A percentile compares a stretch with the other conserved stretches of the same genome.
Conservation (phyloP, 2,113 vertebrate genomes). For the Elachura formosa region DNA sequence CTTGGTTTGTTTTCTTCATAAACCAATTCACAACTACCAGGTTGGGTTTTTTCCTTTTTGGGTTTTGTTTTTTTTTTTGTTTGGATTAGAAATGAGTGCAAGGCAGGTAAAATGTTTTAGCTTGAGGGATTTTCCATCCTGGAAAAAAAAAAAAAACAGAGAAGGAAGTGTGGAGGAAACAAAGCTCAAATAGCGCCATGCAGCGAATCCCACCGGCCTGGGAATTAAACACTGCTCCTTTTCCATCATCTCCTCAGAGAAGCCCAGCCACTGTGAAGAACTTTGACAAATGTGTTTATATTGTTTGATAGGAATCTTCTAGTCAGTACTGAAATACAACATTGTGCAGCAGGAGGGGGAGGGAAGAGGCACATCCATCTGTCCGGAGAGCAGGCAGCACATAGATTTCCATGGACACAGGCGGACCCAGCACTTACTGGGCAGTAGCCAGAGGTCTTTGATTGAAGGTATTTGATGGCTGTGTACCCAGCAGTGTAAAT, state of each 20-base stretch:
- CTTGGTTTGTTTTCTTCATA: neutral
- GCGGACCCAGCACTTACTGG: neutral
- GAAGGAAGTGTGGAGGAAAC: neutral
- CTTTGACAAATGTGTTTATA: constrained; percentile 20
- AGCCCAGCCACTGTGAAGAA: neutral
- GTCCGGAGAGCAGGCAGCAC: neutral
- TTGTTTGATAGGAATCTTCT: neutral
- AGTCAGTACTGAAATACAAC: neutral
- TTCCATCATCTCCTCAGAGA: neutral
- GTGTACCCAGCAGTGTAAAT: neutral
- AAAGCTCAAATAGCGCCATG: neutral
- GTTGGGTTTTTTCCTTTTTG: neutral
- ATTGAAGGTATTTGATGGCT: neutral
- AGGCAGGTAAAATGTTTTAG: neutral
- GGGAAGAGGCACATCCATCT: neutral
- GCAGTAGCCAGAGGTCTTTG: neutral
- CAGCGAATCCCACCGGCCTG: neutral
- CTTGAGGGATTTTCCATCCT: neutral
- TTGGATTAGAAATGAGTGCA: neutral
- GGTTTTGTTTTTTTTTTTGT: neutral
- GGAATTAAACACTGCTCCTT: neutral
- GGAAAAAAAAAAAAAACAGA: neutral
- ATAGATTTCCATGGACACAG: neutral
- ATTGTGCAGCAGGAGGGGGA: neutral
- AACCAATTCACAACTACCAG: neutral